Evolutionary conservation across 2,797 vertebrate species (phyloP), one percentile per base, ranked within the genome.

Genomic region (Diglossa cyanea): DNA sequence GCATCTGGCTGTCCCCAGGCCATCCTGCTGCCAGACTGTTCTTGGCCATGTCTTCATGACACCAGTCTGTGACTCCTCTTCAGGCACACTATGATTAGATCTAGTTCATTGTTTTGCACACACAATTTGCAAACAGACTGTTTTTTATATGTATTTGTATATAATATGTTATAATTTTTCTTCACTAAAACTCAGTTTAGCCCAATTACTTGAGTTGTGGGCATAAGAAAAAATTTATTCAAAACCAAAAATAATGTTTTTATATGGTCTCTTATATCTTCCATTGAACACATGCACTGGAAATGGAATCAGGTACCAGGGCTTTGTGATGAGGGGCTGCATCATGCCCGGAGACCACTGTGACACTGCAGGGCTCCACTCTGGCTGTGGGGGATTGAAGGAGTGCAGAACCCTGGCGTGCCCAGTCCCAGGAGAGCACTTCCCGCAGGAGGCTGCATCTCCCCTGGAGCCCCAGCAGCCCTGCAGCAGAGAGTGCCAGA

Each of bases 31-130:
- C 37, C 61, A 51, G 53, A 18, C 13, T 53, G 6, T 1, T 39
- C 33, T 13, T 20, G 82, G 33, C 8, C 30, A 6, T 20, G 33
- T 13, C 30, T 40, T 47, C 0, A 0, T 39, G 25, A 47, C 17
- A 35, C 25, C 47, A 40, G 25, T 30, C 40, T 39, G 4, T 7
- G 37, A 13, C 10, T 68, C 16, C 45, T 3, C 6, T 30, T 42
- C 44, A 13, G 37, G 21, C 42, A 18, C 11, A 11, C 5, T 40
- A 16, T 42, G 0, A 24, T 58, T 50, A 50, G 44, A 68, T 68
- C 13, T 33, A 1, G 9, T 35, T 68, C 16, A 19, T 68, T 2
- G 2, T 67, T 68, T 68, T 24, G 6, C 8, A 30, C 19, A 16
- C 6, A 5, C 0, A 13, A 8, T 68, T 13, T 58, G 35, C 25